phyloP scores from a whole-genome alignment of 2,113 vertebrate species.

The Callospermophilus lateralis region DNA sequence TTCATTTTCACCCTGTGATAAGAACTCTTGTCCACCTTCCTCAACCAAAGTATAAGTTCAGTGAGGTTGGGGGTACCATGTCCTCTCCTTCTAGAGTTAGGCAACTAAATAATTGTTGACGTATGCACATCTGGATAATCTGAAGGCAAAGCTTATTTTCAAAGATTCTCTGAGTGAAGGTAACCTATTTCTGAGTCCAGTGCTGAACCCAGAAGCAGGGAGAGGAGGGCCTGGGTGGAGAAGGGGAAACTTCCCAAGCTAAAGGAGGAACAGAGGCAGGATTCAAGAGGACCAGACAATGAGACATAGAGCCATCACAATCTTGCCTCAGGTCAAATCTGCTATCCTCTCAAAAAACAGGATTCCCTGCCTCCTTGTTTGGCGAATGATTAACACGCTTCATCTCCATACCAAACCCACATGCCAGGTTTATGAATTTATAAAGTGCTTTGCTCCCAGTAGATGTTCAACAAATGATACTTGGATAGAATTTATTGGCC shows the following conservation, averaged over 20 bases:
- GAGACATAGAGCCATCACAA: background rate
- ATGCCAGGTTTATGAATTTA: background rate
- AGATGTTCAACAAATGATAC: background rate
- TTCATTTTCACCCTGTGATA: background rate
- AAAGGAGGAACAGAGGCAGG: background rate
- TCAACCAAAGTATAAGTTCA: background rate
- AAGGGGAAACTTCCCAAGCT: background rate
- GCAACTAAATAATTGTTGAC: background rate
- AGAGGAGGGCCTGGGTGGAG: background rate
- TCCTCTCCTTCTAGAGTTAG: background rate
- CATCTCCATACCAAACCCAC: background rate
- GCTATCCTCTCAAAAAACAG: background rate
- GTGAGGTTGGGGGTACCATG: background rate
- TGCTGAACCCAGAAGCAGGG: background rate
- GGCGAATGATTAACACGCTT: background rate
- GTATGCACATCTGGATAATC: background rate
- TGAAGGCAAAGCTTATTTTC: background rate
- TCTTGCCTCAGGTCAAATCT: background rate
- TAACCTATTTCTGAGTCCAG: background rate
- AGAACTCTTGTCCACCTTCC: background rate
- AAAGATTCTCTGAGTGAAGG: background rate
- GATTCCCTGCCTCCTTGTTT: background rate
- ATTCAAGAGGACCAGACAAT: background rate
- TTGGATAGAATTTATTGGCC: constrained; percentile 3
- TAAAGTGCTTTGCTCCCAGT: no score